Evolutionary conservation across 2,113 vertebrate genomes (phyloP), one percentile per base, ranked within the genome.

Genomic region (Xenopus borealis): DNA sequence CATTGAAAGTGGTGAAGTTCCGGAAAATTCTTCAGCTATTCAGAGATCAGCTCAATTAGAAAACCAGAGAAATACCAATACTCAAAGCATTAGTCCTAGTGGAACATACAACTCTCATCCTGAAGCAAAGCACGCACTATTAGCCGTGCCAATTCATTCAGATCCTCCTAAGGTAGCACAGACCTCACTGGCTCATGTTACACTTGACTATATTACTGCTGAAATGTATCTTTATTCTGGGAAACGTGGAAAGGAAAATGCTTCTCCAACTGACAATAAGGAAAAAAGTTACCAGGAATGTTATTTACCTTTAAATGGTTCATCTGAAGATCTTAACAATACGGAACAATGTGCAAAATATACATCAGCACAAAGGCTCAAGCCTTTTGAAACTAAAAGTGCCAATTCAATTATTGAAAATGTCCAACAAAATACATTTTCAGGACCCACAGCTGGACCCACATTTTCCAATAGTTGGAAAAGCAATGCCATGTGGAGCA

Each of bases 51-150:
- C 74, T 64, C 20, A 47, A 23, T 67, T 75, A 18, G 87, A 90
- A 55, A 73, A 68, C 27, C 74, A 66, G 9, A 81, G 72, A 59
- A 81, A 83, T 11, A 73, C 79, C 0, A 87, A 82, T 73, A 82
- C 72, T 27, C 82, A 83, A 4, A 78, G 81, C 2, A 80, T 87
- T 33, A 33, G 18, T 47, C 73, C 81, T 0, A 30, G 71, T 20
- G 89, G 81, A 61, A 19, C 6, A 8, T 83, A 70, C 6, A 83
- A 68, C 66, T 82, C 72, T 19, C 72, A 63, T 44, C 12, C 27
- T 12, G 82, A 83, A 47, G 66, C 78, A 69, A 86, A 82, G 40
- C 81, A 79, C 70, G 84, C 85, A 13, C 17, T 80, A 67, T 85
- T 82, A 73, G 44, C 80, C 46, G 53, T 33, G 33, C 72, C 80